Evolutionary conservation across 1,140 invertebrate genomes (phyloP).

Genomic region (Halotydeus destructor): DNA sequence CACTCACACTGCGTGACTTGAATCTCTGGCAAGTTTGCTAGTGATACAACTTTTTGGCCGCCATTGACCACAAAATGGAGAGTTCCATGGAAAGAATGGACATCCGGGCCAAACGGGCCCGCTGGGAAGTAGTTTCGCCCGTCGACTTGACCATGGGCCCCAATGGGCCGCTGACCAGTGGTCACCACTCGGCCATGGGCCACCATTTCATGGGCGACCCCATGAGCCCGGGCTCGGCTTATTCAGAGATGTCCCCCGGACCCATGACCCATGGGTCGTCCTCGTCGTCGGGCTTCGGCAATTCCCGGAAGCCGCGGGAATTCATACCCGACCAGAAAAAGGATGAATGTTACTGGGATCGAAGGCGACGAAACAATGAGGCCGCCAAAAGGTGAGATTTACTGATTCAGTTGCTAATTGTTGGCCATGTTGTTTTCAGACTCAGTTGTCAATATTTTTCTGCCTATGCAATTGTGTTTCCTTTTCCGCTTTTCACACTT

Average conservation of each 20-base stretch:
- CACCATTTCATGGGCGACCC: not conserved
- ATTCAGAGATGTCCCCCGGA: conserved; percentile 1
- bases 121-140: not conserved
- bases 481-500: not conserved
- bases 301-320: conserved; percentile 61
- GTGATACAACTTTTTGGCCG: not conserved
- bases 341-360: conserved; percentile 91
- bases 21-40: not conserved
- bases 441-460: not conserved
- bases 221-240: conserved; percentile 8
- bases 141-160: not conserved
- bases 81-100: not conserved
- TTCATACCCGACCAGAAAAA: conserved; percentile 94
- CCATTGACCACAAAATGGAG: not conserved
- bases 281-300: no score
- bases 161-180: not conserved
- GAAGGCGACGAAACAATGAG: conserved; percentile 81
- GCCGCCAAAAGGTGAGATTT: conserved; percentile 54
- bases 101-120: not conserved
- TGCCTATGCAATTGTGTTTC: not conserved
- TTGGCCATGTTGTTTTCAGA: not conserved
- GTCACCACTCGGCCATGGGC: not conserved
- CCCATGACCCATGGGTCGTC: conserved; percentile 14
- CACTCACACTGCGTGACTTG: not conserved
- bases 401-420: not conserved